These are phyloP conservation scores for Sorex maritimensis DNA, from an alignment of 2,797 vertebrate genomes.

Conservation along the genomic window DNA sequence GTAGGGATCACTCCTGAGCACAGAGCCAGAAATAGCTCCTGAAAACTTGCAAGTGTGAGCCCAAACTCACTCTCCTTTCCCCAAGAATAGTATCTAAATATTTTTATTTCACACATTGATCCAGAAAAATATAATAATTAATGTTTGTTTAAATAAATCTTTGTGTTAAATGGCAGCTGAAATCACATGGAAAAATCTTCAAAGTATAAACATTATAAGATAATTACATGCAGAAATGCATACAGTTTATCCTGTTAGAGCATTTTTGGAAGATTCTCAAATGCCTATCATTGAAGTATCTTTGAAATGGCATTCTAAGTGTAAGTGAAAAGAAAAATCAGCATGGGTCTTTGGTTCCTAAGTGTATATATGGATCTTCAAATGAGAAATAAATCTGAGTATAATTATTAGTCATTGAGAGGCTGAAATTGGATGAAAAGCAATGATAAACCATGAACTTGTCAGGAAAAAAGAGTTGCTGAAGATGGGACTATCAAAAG, in stretches of 20 bases:
- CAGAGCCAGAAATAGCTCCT: too few relatives aligned
- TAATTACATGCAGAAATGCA: background rate
- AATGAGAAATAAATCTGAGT: conserved; percentile 33
- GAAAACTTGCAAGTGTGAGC: too few relatives aligned
- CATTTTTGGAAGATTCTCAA: conserved; percentile 35
- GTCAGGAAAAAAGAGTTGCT: conserved; percentile 28
- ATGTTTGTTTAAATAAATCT: conserved; percentile 5
- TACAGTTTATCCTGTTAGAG: background rate
- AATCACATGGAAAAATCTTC: conserved; percentile 22
- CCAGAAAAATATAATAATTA: conserved; percentile 18
- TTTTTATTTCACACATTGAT: conserved; percentile 32
- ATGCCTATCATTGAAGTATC: conserved; percentile 13
- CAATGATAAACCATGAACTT: background rate
- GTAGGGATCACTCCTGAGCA: too few relatives aligned
- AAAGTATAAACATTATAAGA: background rate
- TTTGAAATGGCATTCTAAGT: background rate
- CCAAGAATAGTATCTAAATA: background rate
- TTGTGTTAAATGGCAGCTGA: background rate
- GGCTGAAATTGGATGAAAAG: background rate
- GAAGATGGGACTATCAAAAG: background rate
- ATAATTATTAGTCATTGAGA: conserved; percentile 20
- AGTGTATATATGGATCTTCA: conserved; percentile 1
- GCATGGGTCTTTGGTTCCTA: background rate
- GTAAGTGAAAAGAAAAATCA: conserved; percentile 30
- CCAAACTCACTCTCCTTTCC: too few relatives aligned